Evolutionary conservation across 2,113 vertebrate genomes (phyloP).

Genomic region (Todiramphus saurophagus): DNA sequence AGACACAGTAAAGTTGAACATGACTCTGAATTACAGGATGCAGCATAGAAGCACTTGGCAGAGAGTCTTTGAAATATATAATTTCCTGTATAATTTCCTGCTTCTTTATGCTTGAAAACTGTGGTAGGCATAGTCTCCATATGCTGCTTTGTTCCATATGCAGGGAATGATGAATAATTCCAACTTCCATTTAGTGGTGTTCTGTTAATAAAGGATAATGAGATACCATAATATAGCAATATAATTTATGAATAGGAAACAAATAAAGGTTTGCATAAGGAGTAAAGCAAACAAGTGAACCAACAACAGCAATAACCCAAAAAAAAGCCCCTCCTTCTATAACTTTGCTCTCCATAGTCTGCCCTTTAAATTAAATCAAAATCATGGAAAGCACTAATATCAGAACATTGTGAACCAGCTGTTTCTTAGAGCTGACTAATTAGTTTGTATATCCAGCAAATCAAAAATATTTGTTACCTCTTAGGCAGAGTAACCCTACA

Average conservation of each 20-base stretch:
- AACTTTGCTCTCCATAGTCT: constrained; percentile 38
- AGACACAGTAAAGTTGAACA: background rate
- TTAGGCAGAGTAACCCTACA: constrained; percentile 1
- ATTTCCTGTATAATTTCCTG: constrained; percentile 55
- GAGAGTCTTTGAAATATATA: constrained; percentile 29
- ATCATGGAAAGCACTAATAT: constrained; percentile 35
- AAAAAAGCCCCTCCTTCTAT: background rate
- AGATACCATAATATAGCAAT: constrained; percentile 51
- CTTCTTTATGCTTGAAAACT: constrained; percentile 23
- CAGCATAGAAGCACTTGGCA: constrained; percentile 23
- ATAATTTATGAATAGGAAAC: constrained; percentile 67
- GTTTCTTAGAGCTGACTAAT: constrained; percentile 66
- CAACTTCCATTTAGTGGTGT: constrained; percentile 60
- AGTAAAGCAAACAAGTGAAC: constrained; percentile 57
- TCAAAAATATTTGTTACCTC: constrained; percentile 51
- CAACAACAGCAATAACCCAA: background rate
- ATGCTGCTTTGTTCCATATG: constrained; percentile 31
- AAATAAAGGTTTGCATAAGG: constrained; percentile 65
- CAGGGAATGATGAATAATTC: constrained; percentile 49
- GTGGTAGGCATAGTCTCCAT: background rate
- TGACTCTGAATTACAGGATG: constrained; percentile 31
- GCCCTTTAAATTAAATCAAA: constrained; percentile 58
- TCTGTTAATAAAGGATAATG: constrained; percentile 74
- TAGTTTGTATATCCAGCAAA: constrained; percentile 44
- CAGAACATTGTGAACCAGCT: constrained; percentile 61